Conservation (phyloP, 2,797 vertebrate genomes). For the Tenualosa ilisha region DNA sequence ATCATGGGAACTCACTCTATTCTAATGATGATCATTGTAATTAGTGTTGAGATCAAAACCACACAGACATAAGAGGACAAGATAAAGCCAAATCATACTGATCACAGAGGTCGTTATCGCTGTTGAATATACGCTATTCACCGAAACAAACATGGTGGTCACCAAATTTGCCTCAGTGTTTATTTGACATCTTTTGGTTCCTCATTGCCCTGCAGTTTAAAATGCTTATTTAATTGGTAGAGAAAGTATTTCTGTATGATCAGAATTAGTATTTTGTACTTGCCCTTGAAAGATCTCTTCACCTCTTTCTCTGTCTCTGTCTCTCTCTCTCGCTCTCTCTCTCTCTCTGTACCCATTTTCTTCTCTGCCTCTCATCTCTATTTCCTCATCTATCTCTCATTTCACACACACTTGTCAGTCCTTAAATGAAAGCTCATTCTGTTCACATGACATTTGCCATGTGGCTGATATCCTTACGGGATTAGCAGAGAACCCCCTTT, state of each 20-base stretch:
- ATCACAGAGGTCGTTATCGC: not conserved
- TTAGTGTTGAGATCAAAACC: not conserved
- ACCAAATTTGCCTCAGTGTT: not conserved
- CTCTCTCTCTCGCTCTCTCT: not conserved
- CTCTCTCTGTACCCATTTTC: not conserved
- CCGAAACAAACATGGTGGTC: not conserved
- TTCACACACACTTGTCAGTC: not conserved
- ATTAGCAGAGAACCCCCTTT: constrained; percentile 35
- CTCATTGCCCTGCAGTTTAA: not conserved
- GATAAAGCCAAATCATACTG: not conserved
- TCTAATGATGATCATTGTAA: not conserved
- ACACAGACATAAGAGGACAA: not conserved
- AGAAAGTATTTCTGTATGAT: not conserved
- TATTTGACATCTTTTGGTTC: not conserved
- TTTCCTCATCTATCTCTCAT: not conserved
- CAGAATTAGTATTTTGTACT: not conserved
- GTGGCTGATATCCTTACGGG: constrained; percentile 32
- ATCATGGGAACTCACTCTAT: not conserved
- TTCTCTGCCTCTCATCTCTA: not conserved
- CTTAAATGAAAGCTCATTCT: not conserved
- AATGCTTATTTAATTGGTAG: not conserved
- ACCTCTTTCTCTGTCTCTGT: not conserved
- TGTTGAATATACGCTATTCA: not conserved
- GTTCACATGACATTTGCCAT: constrained; percentile 36
- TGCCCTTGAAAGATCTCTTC: not conserved